Conservation (phyloP, 2,888 invertebrate genomes). For the Dasysyrphus tricinctus region DNA sequence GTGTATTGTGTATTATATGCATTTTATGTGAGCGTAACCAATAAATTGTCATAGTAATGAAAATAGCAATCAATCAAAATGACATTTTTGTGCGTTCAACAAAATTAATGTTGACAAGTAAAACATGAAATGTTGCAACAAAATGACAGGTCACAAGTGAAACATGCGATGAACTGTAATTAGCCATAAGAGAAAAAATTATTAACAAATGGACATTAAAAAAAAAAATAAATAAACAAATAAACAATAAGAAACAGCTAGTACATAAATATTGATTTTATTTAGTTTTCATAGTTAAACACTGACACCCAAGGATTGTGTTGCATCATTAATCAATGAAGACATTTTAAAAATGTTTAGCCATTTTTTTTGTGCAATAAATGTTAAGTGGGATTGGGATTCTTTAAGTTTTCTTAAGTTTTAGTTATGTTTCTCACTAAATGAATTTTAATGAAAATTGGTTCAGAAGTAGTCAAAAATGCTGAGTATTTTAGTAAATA, state of each 20-base stretch:
- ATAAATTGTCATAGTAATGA: constrained; percentile 50
- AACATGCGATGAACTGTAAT: constrained; percentile 43
- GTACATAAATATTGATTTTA: too few species aligned
- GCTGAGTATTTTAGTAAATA: too few species aligned
- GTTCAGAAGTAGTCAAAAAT: too few species aligned
- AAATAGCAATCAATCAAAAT: constrained; percentile 62
- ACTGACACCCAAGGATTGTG: too few species aligned
- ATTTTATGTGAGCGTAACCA: constrained; percentile 15
- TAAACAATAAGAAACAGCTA: neutral
- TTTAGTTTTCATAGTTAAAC: too few species aligned
- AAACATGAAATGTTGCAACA: constrained; percentile 20
- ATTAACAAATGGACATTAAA: neutral
- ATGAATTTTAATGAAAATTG: too few species aligned
- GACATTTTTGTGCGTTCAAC: constrained; percentile 36
- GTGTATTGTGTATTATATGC: neutral
- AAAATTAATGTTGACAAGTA: constrained; percentile 9
- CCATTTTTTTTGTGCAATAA: too few species aligned
- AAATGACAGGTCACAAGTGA: constrained; percentile 45
- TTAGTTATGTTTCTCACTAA: too few species aligned
- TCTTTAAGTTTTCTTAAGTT: too few species aligned
- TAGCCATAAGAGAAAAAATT: constrained; percentile 24
- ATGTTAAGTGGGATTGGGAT: too few species aligned
- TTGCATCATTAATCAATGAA: too few species aligned
- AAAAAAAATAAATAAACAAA: neutral
- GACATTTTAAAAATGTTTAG: too few species aligned